Conservation (phyloP, 2,797 vertebrate species). For the Poecilia velifera region DNA sequence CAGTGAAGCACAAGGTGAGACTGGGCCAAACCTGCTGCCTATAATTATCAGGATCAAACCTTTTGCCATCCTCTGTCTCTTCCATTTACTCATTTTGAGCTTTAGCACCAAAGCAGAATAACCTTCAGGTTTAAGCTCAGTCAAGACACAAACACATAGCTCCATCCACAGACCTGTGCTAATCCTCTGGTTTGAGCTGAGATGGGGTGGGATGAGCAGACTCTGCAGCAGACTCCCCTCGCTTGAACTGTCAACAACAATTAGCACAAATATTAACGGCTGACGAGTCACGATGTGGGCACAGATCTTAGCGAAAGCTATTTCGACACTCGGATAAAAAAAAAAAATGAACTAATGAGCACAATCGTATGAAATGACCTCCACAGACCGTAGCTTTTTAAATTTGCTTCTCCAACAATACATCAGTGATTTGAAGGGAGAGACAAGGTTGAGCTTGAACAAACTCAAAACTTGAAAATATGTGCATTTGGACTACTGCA, state of each 20-base stretch:
- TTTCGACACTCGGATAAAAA: background rate
- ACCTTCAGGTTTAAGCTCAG: slow-evolving; percentile 7
- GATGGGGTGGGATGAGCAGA: slow-evolving; percentile 20
- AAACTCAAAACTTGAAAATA: background rate
- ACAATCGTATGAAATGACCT: background rate
- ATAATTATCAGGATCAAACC: slow-evolving; percentile 20
- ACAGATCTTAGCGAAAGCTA: background rate
- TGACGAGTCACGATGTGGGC: slow-evolving; percentile 48
- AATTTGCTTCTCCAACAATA: background rate
- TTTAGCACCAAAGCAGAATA: slow-evolving; percentile 9
- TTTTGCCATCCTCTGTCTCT: background rate
- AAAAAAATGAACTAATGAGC: background rate
- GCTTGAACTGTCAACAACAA: slow-evolving; percentile 59
- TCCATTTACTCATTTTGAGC: slow-evolving; percentile 1
- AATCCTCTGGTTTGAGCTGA: slow-evolving; percentile 14
- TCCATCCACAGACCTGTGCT: slow-evolving; percentile 36
- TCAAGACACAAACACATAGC: background rate
- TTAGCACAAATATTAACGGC: slow-evolving; percentile 52
- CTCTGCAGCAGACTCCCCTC: slow-evolving; percentile 39
- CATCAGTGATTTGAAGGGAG: background rate
- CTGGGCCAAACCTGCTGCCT: slow-evolving; percentile 45
- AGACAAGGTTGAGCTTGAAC: background rate
- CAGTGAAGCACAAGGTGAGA: slow-evolving; percentile 70
- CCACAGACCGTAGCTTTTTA: background rate
- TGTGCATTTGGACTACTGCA: background rate